A percentile compares a stretch with the other conserved stretches of the same genome.
Conservation (phyloP, 2,888 invertebrate genomes). For the Tromatobia lineatoria region DNA sequence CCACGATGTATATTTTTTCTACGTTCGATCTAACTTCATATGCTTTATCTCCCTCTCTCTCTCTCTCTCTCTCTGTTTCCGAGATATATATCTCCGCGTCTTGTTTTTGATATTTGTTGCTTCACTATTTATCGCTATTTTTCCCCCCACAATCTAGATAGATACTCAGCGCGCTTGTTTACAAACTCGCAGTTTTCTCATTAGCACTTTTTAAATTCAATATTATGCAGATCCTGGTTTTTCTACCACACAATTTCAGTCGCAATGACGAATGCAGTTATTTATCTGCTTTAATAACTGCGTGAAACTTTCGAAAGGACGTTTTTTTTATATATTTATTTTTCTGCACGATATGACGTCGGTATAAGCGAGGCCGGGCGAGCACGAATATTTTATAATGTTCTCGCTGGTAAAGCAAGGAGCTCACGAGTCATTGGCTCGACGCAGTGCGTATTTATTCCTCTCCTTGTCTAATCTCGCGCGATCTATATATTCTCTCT, state of each 20-base stretch:
- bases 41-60: conserved; percentile 24
- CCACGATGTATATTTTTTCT: conserved; percentile 14
- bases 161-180: too few relatives aligned
- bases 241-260: not conserved
- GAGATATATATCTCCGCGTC: too few relatives aligned
- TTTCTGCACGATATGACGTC: not conserved
- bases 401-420: not conserved
- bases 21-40: too few relatives aligned
- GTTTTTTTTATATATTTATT: not conserved
- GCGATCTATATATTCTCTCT: conserved; percentile 10
- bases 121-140: not conserved
- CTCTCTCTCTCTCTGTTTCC: not conserved
- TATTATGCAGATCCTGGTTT: too few relatives aligned
- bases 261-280: not conserved
- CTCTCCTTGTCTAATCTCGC: conserved; percentile 1
- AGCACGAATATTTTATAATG: not conserved
- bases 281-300: not conserved
- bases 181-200: too few relatives aligned
- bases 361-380: not conserved
- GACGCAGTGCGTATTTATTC: not conserved
- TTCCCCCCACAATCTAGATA: not conserved
- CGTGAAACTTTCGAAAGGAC: not conserved
- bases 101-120: not conserved
- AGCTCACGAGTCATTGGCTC: conserved; percentile 20
- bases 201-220: too few relatives aligned